Evolutionary conservation across 1,140 invertebrate genomes (phyloP).

Genomic region (Diorhabda sublineata): DNA sequence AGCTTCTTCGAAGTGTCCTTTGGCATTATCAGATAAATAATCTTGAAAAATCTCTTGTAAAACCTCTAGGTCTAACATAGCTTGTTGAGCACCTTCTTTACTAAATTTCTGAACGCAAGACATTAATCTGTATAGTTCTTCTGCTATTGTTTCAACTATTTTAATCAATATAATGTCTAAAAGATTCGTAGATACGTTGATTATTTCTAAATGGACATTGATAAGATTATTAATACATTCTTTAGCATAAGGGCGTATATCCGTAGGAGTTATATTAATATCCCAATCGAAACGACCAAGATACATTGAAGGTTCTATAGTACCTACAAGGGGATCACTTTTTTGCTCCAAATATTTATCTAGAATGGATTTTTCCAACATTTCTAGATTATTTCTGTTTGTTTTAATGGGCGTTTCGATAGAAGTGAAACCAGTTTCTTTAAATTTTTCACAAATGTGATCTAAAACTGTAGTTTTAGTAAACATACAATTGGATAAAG

Average conservation of each 20-base stretch:
- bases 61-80: slow-evolving; percentile 58
- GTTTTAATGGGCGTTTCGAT: slow-evolving; percentile 59
- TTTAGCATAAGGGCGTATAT: slow-evolving; percentile 85
- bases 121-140: slow-evolving; percentile 84
- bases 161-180: slow-evolving; percentile 73
- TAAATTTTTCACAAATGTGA: slow-evolving; percentile 60
- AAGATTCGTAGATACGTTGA: slow-evolving; percentile 73
- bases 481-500: slow-evolving; percentile 86
- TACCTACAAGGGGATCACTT: slow-evolving; percentile 86
- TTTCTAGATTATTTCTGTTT: slow-evolving; percentile 56
- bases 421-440: slow-evolving; percentile 65
- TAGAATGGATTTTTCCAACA: slow-evolving; percentile 65
- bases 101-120: slow-evolving; percentile 72
- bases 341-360: slow-evolving; percentile 89
- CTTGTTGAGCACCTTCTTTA: slow-evolving; percentile 64
- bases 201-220: slow-evolving; percentile 88
- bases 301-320: slow-evolving; percentile 94
- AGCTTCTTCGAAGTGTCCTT: slow-evolving; percentile 59
- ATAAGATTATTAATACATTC: slow-evolving; percentile 90
- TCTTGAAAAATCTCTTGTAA: slow-evolving; percentile 53
- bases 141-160: slow-evolving; percentile 85
- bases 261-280: slow-evolving; percentile 65
- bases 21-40: slow-evolving; percentile 55
- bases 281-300: slow-evolving; percentile 83
- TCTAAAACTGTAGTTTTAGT: slow-evolving; percentile 71